Evolutionary conservation across 2,797 vertebrate species (phyloP).

Genomic region (Podarcis lilfordi): DNA sequence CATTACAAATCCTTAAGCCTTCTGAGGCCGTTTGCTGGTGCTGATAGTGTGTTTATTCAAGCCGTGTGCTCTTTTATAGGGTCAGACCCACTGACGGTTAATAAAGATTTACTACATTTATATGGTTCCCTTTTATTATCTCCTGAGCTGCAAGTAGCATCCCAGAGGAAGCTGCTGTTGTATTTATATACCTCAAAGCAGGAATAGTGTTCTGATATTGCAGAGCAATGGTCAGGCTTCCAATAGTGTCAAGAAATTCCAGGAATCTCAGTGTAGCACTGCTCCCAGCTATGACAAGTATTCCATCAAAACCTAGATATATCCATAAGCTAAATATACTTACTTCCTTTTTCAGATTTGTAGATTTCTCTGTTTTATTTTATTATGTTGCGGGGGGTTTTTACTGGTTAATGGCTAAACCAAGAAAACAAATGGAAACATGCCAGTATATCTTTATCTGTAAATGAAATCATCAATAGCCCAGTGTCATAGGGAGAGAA

Average conservation of each 20-base stretch:
- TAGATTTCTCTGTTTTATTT: background rate
- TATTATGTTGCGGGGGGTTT: background rate
- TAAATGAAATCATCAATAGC: background rate
- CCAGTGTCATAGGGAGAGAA: background rate
- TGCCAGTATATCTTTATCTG: background rate
- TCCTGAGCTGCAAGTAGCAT: background rate
- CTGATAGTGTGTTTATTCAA: conserved; percentile 3
- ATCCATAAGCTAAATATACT: background rate
- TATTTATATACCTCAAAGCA: background rate
- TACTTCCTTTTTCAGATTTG: background rate
- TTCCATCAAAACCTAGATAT: background rate
- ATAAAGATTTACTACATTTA: conserved; percentile 42
- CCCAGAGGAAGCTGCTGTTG: conserved; percentile 5
- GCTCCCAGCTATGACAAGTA: conserved; percentile 4
- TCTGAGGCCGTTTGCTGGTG: conserved; percentile 16
- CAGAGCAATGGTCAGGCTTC: background rate
- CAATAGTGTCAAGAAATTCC: background rate
- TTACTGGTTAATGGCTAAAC: background rate
- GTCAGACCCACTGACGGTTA: conserved; percentile 23
- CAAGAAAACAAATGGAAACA: background rate
- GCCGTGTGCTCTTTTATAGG: conserved; percentile 3
- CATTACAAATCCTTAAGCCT: background rate
- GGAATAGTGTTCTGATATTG: background rate
- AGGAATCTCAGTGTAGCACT: background rate
- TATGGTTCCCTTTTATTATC: conserved; percentile 28